phyloP scores from a whole-genome alignment of 2,113 vertebrate species.

The Chamaetylas fuelleborni region DNA sequence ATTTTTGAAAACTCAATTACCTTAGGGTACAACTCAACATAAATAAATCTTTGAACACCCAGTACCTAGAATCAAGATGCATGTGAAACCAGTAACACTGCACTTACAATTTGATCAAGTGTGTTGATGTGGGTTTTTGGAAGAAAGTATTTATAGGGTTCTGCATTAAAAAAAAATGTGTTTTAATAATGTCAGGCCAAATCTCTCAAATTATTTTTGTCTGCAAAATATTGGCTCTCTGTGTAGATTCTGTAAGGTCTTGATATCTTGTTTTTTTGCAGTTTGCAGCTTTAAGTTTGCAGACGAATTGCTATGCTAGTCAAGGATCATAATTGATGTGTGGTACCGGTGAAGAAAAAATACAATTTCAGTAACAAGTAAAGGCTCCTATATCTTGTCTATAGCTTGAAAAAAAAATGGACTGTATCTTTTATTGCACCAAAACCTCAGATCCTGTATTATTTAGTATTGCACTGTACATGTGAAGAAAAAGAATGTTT shows the following conservation, averaged over 20 bases:
- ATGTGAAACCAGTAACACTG: slow-evolving; percentile 75
- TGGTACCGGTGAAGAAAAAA: slow-evolving; percentile 29
- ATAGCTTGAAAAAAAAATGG: not conserved
- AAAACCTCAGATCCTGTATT: not conserved
- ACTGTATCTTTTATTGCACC: not conserved
- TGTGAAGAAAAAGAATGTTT: not conserved
- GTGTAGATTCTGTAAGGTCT: not conserved
- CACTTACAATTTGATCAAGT: slow-evolving; percentile 75
- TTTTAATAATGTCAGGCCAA: slow-evolving; percentile 31
- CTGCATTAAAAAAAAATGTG: not conserved
- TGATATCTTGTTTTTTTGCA: not conserved
- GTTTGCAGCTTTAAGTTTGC: slow-evolving; percentile 35
- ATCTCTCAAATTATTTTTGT: slow-evolving; percentile 38
- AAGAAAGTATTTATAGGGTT: slow-evolving; percentile 43
- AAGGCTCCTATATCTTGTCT: slow-evolving; percentile 2
- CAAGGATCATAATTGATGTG: slow-evolving; percentile 19
- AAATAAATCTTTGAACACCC: slow-evolving; percentile 82
- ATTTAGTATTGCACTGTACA: not conserved
- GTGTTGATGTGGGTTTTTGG: not conserved
- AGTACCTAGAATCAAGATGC: slow-evolving; percentile 76
- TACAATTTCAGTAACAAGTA: not conserved
- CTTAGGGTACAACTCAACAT: slow-evolving; percentile 71
- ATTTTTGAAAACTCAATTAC: slow-evolving; percentile 81
- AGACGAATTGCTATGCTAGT: slow-evolving; percentile 32
- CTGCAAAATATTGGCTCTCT: slow-evolving; percentile 31